These are phyloP conservation scores for Rhopalosiphum padi DNA, from an alignment of 1,140 invertebrate species.

Conservation along the genomic window DNA sequence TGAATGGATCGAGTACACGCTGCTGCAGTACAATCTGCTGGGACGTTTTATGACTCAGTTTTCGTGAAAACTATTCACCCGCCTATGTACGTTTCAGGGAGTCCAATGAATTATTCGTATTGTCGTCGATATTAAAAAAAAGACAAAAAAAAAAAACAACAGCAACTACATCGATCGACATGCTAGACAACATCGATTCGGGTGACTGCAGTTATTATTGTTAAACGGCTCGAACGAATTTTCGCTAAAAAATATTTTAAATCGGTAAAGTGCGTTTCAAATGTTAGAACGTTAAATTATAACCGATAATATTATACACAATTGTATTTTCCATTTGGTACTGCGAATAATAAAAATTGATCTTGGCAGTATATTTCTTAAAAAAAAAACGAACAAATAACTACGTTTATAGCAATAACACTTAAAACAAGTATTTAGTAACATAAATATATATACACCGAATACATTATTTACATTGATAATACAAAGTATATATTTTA, in stretches of 20 bases:
- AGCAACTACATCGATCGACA: neutral
- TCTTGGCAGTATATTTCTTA: neutral
- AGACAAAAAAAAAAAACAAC: neutral
- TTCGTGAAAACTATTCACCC: neutral
- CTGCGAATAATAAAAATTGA: conserved; percentile 16
- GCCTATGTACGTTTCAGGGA: neutral
- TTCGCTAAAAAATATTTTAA: neutral
- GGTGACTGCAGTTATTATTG: neutral
- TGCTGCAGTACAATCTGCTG: neutral
- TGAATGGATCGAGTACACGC: neutral
- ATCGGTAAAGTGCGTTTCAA: neutral
- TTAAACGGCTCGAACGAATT: neutral
- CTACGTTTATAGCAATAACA: neutral
- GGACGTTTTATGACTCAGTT: conserved; percentile 4
- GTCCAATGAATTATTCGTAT: neutral
- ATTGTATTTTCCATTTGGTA: neutral
- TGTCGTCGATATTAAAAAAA: conserved; percentile 20
- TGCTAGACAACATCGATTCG: neutral
- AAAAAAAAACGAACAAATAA: neutral
- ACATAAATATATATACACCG: neutral
- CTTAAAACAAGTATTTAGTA: neutral
- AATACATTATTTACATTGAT: neutral
- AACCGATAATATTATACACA: neutral
- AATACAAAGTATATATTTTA: neutral
- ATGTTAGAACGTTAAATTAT: neutral